These are phyloP conservation scores for Hycleus phaleratus DNA, from an alignment of 1,140 invertebrate species.

Conservation along the genomic window DNA sequence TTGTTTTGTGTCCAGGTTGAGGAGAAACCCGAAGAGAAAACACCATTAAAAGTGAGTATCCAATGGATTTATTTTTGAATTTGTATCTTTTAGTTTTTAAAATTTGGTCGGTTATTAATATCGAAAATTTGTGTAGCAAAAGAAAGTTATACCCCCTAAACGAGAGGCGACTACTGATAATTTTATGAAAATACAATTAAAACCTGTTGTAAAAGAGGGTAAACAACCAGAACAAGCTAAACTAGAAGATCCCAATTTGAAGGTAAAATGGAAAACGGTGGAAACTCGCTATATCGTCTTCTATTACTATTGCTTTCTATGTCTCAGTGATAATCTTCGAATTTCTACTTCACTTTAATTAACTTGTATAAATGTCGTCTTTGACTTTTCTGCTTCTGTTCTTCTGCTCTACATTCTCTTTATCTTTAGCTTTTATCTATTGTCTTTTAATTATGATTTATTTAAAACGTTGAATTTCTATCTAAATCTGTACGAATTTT, in stretches of 20 bases:
- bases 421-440: background rate
- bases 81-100: constrained; percentile 26
- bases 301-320: background rate
- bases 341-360: background rate
- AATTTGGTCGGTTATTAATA: constrained; percentile 9
- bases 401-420: background rate
- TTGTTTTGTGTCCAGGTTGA: constrained; percentile 27
- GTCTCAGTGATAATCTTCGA: background rate
- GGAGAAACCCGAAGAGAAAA: constrained; percentile 27
- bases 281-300: background rate
- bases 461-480: constrained; percentile 8
- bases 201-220: constrained; percentile 48
- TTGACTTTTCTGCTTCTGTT: too few species aligned
- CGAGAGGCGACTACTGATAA: constrained; percentile 48
- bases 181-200: constrained; percentile 53
- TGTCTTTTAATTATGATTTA: background rate
- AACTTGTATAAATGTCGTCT: background rate
- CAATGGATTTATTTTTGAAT: constrained; percentile 1
- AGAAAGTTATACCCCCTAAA: constrained; percentile 47
- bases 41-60: constrained; percentile 32
- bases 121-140: constrained; percentile 38
- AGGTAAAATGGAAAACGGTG: constrained; percentile 30
- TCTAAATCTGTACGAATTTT: background rate
- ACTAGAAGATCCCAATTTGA: constrained; percentile 33
- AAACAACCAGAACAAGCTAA: constrained; percentile 37